Base-by-base conservation (phyloP, 2,113 vertebrate species). In the Takifugu flavidus region DNA sequence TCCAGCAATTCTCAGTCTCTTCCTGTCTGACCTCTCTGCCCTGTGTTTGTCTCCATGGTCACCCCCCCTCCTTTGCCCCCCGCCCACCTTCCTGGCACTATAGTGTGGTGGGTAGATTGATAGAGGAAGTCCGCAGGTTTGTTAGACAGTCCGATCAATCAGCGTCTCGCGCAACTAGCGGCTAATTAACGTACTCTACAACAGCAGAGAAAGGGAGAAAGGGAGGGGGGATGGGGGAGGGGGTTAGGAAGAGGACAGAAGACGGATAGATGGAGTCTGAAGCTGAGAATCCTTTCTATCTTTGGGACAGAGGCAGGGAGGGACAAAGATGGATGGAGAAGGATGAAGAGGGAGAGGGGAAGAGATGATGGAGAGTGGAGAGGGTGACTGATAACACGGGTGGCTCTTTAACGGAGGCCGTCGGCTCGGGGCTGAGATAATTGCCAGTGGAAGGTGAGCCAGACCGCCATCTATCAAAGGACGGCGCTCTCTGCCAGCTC, bases 171-270 rank as follows among this genome's bases (percentile, higher is more conserved):
- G 88, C 89, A 90, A 87, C 82, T 82, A 83, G 78, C 74, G 47
- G 80, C 76, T 89, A 90, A 92, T 91, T 88, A 91, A 91, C 89
- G 89, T 87, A 89, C 82, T 83, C 79, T 79, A 80, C 85, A 87
- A 86, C 85, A 85, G 82, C 74, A 12, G 73, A 79, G 70, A 66
- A 57, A 56, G 70, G 44, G 69, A 7, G 47, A 45, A 59, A 49
- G 25, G 13, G 34, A 49, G 65, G 59, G 45, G 56, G 72, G 67
- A 46, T 49, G 47, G 70, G 56, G 63, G 49, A 63, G 27, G 39
- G 44, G 54, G 53, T 39, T 74, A 82, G 72, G 78, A 74, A 83
- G 73, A 82, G 80, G 82, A 82, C 59, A 65, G 71, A 34, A 75
- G 77, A 80, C 69, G 50, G 69, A 79, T 70, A 70, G 59, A 72